Evolutionary conservation across 2,797 vertebrate genomes (phyloP).

Genomic region (Aulostomus chinensis): DNA sequence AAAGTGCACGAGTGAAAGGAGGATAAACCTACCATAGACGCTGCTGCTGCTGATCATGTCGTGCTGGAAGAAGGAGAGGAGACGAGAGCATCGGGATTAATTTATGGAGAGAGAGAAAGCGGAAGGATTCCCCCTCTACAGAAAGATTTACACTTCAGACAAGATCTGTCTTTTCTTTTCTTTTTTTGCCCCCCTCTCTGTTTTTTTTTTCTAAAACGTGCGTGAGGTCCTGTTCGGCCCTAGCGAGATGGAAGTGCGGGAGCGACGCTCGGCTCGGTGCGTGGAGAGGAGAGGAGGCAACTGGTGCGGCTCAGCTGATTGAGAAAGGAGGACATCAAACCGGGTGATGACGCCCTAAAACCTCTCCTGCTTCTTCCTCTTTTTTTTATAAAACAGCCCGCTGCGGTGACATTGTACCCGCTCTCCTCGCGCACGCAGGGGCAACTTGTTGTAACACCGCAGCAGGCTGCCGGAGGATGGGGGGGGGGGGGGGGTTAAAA

Average conservation of each 20-base stretch:
- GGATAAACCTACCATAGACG: slow-evolving; percentile 95
- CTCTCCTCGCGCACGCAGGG: slow-evolving; percentile 7
- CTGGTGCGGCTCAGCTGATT: slow-evolving; percentile 42
- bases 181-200: neutral
- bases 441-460: slow-evolving; percentile 61
- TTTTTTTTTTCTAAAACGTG: slow-evolving; percentile 23
- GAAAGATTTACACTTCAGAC: slow-evolving; percentile 86
- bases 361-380: slow-evolving; percentile 11
- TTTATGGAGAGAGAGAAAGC: slow-evolving; percentile 68
- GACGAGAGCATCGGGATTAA: slow-evolving; percentile 86
- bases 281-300: slow-evolving; percentile 54
- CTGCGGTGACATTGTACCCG: slow-evolving; percentile 39
- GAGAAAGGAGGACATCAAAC: slow-evolving; percentile 28
- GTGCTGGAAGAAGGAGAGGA: slow-evolving; percentile 84
- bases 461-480: slow-evolving; percentile 1
- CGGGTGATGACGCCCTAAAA: slow-evolving; percentile 81
- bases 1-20: slow-evolving; percentile 71
- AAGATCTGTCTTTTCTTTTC: slow-evolving; percentile 46
- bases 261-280: too few species aligned
- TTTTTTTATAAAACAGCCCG: slow-evolving; percentile 21
- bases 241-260: too few species aligned
- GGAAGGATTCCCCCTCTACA: slow-evolving; percentile 79
- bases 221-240: slow-evolving; percentile 76
- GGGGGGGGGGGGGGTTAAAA: neutral
- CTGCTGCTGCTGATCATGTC: slow-evolving; percentile 99